These are phyloP conservation scores for Brachyhypopomus gauderio DNA, from an alignment of 2,113 vertebrate genomes.

Conservation along the genomic window DNA sequence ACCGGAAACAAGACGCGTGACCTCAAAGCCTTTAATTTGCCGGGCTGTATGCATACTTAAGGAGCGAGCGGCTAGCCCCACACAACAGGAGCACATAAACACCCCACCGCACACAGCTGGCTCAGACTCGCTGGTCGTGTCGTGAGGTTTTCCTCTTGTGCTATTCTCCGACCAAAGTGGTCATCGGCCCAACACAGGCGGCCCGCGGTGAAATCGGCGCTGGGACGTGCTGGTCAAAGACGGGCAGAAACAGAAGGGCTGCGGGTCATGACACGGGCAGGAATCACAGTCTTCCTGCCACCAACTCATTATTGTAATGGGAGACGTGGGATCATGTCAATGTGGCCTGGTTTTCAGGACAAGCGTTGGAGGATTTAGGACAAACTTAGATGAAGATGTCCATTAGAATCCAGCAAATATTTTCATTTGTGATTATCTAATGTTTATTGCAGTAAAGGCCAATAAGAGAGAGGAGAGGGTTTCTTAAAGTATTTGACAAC, in stretches of 20 bases:
- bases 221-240: background rate
- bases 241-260: background rate
- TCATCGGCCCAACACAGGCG: background rate
- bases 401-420: too few relatives aligned
- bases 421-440: background rate
- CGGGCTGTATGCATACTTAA: conserved; percentile 15
- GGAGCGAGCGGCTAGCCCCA: background rate
- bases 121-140: conserved; percentile 49
- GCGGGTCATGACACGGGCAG: conserved; percentile 3
- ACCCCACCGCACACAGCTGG: conserved; percentile 45
- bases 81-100: conserved; percentile 36
- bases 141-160: conserved; percentile 45
- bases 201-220: background rate
- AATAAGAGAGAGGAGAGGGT: too few relatives aligned
- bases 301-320: background rate
- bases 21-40: conserved; percentile 45
- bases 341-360: background rate
- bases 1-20: conserved; percentile 39
- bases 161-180: conserved; percentile 43
- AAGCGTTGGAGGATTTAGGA: background rate
- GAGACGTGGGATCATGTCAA: background rate
- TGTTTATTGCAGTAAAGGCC: too few relatives aligned
- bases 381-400: background rate
- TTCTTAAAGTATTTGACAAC: too few relatives aligned
- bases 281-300: background rate